Evolutionary conservation across 2,797 vertebrate genomes (phyloP), one percentile per base, ranked within the genome.

Genomic region (Austrolebias charrua): DNA sequence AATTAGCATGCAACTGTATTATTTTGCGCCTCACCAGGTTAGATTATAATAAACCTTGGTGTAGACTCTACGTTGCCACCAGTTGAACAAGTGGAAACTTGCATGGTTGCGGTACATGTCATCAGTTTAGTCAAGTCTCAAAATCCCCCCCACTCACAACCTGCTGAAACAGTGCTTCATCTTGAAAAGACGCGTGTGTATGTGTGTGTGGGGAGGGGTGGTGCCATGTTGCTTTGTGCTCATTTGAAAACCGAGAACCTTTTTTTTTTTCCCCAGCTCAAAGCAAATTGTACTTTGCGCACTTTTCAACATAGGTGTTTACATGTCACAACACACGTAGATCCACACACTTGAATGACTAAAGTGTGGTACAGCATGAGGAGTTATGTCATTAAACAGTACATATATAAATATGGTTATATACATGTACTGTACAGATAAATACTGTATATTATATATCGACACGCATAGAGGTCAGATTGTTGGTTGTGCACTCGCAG

Each of bases 391-490:
- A 90, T 87, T 83, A 75, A 88, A 85, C 75, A 90, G 88, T 90
- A 87, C 82, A 91, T 90, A 88, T 88, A 90, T 88, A 90, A 90
- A 91, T 89, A 91, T 73, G 79, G 80, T 80, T 85, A 88, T 90
- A 91, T 91, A 92, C 83, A 90, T 92, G 88, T n/a, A n/a, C n/a
- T n/a, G n/a, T 91, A 91, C 88, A 91, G 88, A 89, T 84, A 78
- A 87, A 87, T 89, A 90, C 87, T 93, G 92, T 93, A 93, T 90
- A 93, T 93, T 92, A 90, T 91, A 89, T 89, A 88, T 90, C 92
- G 71, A 79, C 89, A 86, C 91, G 90, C 89, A 91, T 85, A 90
- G 86, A 90, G 88, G 82, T 91, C 85, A 80, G 83, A 88, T 91
- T 91, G 92, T 93, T 92, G 89, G 92, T 91, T 79, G 93, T 93